These are phyloP conservation scores for Tetragnatha versicolor DNA, from an alignment of 1,140 invertebrate species.

Conservation along the genomic window DNA sequence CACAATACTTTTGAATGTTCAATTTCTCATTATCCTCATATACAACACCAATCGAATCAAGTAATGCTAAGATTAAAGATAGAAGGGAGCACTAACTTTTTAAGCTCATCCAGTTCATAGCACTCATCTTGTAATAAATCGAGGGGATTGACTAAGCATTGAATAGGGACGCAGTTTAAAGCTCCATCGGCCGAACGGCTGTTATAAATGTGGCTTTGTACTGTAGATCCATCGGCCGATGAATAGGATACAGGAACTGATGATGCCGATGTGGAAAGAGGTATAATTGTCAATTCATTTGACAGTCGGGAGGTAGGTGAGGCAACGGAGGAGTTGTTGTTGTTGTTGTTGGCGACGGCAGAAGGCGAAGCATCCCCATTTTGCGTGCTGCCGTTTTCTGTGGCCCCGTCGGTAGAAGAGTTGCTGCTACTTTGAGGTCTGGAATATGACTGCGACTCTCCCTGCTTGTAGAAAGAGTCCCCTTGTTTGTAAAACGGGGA, in stretches of 20 bases:
- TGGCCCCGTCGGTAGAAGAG: slow-evolving; percentile 49
- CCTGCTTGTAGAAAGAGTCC: slow-evolving; percentile 41
- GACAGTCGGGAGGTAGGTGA: slow-evolving; percentile 57
- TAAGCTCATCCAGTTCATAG: slow-evolving; percentile 59
- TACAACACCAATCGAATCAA: too few relatives aligned
- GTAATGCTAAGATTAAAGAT: too few relatives aligned
- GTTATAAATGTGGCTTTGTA: slow-evolving; percentile 47
- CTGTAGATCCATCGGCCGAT: slow-evolving; percentile 41
- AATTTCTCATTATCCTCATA: too few relatives aligned
- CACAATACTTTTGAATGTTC: too few relatives aligned
- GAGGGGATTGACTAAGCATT: slow-evolving; percentile 58
- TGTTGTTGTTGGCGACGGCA: slow-evolving; percentile 35
- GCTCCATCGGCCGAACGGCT: slow-evolving; percentile 32
- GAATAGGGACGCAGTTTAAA: slow-evolving; percentile 55
- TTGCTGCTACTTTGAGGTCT: slow-evolving; percentile 54
- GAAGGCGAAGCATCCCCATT: slow-evolving; percentile 55
- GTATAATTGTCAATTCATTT: slow-evolving; percentile 56
- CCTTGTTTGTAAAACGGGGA: slow-evolving; percentile 37
- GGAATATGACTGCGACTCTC: slow-evolving; percentile 33
- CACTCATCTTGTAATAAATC: slow-evolving; percentile 58
- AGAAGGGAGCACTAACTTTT: slow-evolving; percentile 59
- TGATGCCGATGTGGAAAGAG: slow-evolving; percentile 50
- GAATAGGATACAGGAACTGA: slow-evolving; percentile 53
- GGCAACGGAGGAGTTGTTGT: slow-evolving; percentile 41
- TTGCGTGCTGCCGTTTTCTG: slow-evolving; percentile 28